phyloP scores from a whole-genome alignment of 2,888 invertebrate species.

The Eledone cirrhosa region DNA sequence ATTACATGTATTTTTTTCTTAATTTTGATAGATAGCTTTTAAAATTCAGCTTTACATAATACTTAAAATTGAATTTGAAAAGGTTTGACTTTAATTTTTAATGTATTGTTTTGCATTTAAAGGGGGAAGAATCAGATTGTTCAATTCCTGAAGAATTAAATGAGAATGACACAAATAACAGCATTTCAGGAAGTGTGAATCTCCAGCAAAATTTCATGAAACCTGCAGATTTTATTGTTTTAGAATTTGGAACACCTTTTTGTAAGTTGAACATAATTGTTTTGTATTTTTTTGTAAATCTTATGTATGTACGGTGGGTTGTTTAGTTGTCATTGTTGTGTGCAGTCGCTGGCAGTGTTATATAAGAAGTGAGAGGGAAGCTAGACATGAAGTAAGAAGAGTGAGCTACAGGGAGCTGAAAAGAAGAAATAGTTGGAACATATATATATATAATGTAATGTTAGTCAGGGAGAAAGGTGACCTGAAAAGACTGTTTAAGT shows the following conservation, averaged over 20 bases:
- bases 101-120: conserved; percentile 14
- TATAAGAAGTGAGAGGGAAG: no score
- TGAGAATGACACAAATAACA: conserved; percentile 31
- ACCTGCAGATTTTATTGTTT: conserved; percentile 57
- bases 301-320: no score
- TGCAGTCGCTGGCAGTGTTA: no score
- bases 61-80: background rate
- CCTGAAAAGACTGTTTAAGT: no score
- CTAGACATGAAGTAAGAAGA: no score
- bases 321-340: no score
- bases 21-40: background rate
- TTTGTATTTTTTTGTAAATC: no score
- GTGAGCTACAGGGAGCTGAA: no score
- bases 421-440: no score
- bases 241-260: conserved; percentile 54
- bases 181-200: conserved; percentile 32
- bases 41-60: background rate
- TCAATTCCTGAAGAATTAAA: conserved; percentile 48
- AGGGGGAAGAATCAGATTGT: conserved; percentile 49
- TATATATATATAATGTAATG: no score
- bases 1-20: background rate
- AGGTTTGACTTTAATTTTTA: background rate
- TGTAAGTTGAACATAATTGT: conserved; percentile 28
- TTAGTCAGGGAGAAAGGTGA: no score
- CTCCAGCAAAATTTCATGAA: conserved; percentile 41